Evolutionary conservation across 2,888 invertebrate genomes (phyloP), one percentile per base, ranked within the genome.

Genomic region (Dichetophora obliterata): DNA sequence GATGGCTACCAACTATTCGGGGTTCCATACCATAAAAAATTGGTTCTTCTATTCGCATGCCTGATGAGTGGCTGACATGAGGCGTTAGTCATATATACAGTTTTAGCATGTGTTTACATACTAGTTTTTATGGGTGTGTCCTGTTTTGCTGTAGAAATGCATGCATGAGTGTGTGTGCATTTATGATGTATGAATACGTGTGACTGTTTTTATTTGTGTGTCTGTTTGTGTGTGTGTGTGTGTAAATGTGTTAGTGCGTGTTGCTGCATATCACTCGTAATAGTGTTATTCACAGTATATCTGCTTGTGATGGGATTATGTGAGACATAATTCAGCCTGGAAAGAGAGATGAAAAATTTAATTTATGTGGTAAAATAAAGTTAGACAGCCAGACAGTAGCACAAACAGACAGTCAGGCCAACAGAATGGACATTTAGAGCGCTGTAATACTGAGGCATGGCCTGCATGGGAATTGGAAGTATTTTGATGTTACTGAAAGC

Each of bases 291-390:
- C 54, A 54, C 54, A 31, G 61, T 48, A 61, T 71, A 65, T 54
- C 66, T 77, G 68, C 50, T 43, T 70, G 61, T 77, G 77, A 75
- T 70, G 52, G 75, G 66, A 75, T 77, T 77, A 72, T 57, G 72
- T 43, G 43, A 43, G 71, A 48, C 61, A 72, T 75, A 77, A 77
- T 66, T 77, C 75, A 72, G 72, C 24, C 74, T 68, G 59, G 61
- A 16, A 59, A 71, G 37, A 71, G 37, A 37, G 57, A 71, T 37
- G 59, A 59, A 59, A 72, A 72, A 61, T 72, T 59, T 72, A 72
- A 72, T 72, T 72, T 72, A 72, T 72, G 72, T 72, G 72, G 72
- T 48, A 34, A 61, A 27, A 72, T 43, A n/a, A 68, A 68, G 43
- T 54, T 54, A 54, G 54, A 54, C 54, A 54, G 54, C 6, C 19